Evolutionary conservation across 1,140 invertebrate genomes (phyloP), one percentile per base, ranked within the genome.

Genomic region (Formica selysi): DNA sequence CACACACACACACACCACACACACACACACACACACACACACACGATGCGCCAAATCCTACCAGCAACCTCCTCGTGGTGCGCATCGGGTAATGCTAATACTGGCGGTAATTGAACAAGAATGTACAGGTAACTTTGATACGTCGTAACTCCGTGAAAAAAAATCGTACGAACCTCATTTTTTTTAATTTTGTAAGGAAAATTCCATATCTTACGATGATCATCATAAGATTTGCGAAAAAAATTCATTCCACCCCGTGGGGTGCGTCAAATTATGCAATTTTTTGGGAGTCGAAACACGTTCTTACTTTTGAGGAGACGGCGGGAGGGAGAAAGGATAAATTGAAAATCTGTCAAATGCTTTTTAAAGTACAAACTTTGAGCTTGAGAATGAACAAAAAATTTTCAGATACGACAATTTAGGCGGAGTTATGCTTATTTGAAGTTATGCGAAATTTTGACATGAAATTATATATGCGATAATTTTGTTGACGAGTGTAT

Each of bases 371-470:
- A 22, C 22, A 22, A 22, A 22, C 22, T 22, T 22, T 22, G 22
- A 22, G 22, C 22, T 32, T 32, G 29, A 57, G 6, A 57, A 57
- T n/a, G 16, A 57, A 57, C 6, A 57, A 22, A 57, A 57, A 7
- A 1, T n/a, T 7, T 6, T 38, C 38, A 32, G 29, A 32, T 32
- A 38, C 36, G 51, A 54, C 5, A 54, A 54, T 57, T 57, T 57
- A 22, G 19, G n/a, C 6, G 6, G n/a, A 57, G 19, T 22, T 57
- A n/a, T 57, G 54, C 6, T 57, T 57, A 22, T 57, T 57, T 57
- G n/a, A 57, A 57, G 54, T 57, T 57, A 57, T 57, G 19, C n/a
- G 7, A 57, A 57, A 57, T 57, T 57, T 57, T 57, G 54, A n/a
- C 7, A 57, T 57, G 19, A 57, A n/a, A n/a, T 57, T 57, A 57